Base-by-base conservation (phyloP, 2,113 vertebrate genomes). In the Equus quagga region DNA sequence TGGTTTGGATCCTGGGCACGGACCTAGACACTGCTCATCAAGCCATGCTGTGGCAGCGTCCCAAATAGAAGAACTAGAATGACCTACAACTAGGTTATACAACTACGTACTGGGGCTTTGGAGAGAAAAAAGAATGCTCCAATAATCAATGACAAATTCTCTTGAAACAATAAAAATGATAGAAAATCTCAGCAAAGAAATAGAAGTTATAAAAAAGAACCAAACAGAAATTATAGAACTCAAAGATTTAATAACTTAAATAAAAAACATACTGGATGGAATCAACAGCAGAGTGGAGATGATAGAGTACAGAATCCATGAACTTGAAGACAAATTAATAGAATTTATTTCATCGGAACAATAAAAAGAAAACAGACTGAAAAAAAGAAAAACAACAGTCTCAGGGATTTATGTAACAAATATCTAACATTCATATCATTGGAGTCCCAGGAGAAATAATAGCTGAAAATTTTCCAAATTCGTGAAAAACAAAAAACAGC, bases 241-340 rank as follows among this genome's bases (percentile, higher is more conserved):
- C 56, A 89, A 86, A 96, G 96, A 83, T 93, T 91, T 73, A 94
- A 94, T 94, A 96, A 81, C 69, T 94, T 95, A 75, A n/a, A 91
- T 91, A 58, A 73, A 94, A 92, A 95, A 51, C 36, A 89, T 89
- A n/a, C n/a, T 89, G 78, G 62, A 89, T 93, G 46, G 67, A 93
- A 96, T 97, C 81, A 97, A 81, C 58, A 83, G 44, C 70, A 41
- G 36, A 90, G n/a, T 58, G 21, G 24, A 96, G 73, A 82, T 56
- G 54, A 80, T 65, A 65, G 89, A 92, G 78, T 72, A 86, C 62
- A 89, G 51, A 91, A 96, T 96, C 89, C 49, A 89, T 73, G 69
- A 96, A 94, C 85, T 81, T 91, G 85, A 96, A 94, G 92, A 88
- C 65, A 89, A 94, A 93, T 96, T 86, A 94, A 97, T 96, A 90